Evolutionary conservation across 2,888 invertebrate genomes (phyloP).

Genomic region (Polydrusus pterygomalis): DNA sequence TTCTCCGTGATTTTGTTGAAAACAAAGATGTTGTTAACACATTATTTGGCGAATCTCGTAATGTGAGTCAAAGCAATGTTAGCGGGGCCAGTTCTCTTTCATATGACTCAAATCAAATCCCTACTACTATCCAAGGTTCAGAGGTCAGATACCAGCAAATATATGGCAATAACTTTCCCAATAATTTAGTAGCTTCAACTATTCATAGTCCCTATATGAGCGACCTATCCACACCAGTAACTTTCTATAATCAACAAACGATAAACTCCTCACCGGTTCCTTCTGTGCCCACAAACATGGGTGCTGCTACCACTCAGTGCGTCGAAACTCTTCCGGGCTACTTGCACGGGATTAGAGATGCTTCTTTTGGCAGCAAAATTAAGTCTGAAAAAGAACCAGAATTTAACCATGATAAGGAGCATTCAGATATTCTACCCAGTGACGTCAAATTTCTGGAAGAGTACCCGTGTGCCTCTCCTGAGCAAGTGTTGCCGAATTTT

Average conservation of each 20-base stretch:
- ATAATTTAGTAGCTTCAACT: not conserved
- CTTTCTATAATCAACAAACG: constrained; percentile 3
- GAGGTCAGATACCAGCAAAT: constrained; percentile 1
- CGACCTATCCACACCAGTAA: not conserved
- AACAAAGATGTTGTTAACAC: constrained; percentile 17
- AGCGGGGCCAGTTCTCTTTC: not conserved
- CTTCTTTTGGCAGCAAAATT: not conserved
- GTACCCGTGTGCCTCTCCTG: constrained; percentile 8
- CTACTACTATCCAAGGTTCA: not conserved
- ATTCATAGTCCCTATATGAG: not conserved
- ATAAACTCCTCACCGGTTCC: not conserved
- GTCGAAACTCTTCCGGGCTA: not conserved
- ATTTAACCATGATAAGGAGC: not conserved
- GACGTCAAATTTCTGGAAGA: constrained; percentile 9
- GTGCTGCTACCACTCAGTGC: not conserved
- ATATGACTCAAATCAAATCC: not conserved
- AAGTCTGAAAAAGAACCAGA: not conserved
- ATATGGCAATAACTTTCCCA: constrained; percentile 6
- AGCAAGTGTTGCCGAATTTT: constrained; percentile 6
- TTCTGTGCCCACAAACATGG: too few relatives aligned
- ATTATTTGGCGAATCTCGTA: not conserved
- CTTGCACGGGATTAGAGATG: not conserved
- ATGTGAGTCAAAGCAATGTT: not conserved
- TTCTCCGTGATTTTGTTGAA: constrained; percentile 22
- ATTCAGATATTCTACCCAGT: not conserved